Evolutionary conservation across 2,888 invertebrate species (phyloP).

Genomic region (Acronicta alni): DNA sequence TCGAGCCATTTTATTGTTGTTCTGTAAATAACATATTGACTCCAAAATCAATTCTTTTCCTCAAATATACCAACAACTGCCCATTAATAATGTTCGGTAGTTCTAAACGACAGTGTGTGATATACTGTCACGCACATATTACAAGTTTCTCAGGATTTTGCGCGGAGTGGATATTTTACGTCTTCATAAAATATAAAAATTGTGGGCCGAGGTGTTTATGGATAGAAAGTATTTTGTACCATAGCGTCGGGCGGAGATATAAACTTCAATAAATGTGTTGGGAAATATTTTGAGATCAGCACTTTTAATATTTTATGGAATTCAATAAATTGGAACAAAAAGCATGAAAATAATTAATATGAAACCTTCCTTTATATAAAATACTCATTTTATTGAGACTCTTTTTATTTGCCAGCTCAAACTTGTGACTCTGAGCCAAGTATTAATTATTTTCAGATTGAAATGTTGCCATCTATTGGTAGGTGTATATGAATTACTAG

Average conservation of each 20-base stretch:
- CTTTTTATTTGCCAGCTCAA: too few species aligned
- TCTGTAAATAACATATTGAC: background rate
- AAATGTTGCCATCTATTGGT: too few species aligned
- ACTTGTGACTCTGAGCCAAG: too few species aligned
- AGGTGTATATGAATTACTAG: too few species aligned
- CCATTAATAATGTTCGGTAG: constrained; percentile 58
- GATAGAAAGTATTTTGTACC: constrained; percentile 25
- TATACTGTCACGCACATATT: constrained; percentile 59
- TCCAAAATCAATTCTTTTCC: background rate
- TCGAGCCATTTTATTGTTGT: too few species aligned
- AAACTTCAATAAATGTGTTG: constrained; percentile 5
- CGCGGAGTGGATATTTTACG: constrained; percentile 62
- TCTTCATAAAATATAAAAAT: constrained; percentile 72
- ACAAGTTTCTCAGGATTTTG: constrained; percentile 56
- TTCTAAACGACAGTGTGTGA: constrained; percentile 60
- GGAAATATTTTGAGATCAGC: background rate
- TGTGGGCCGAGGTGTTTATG: constrained; percentile 59
- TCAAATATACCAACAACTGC: constrained; percentile 20
- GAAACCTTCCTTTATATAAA: background rate
- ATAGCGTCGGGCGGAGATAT: background rate
- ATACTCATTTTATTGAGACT: constrained; percentile 10
- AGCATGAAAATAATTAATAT: too few species aligned
- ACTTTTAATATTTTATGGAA: too few species aligned
- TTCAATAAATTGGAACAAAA: too few species aligned
- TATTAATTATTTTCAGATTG: too few species aligned